phyloP scores from a whole-genome alignment of 2,113 vertebrate genomes.

The Chionis minor region DNA sequence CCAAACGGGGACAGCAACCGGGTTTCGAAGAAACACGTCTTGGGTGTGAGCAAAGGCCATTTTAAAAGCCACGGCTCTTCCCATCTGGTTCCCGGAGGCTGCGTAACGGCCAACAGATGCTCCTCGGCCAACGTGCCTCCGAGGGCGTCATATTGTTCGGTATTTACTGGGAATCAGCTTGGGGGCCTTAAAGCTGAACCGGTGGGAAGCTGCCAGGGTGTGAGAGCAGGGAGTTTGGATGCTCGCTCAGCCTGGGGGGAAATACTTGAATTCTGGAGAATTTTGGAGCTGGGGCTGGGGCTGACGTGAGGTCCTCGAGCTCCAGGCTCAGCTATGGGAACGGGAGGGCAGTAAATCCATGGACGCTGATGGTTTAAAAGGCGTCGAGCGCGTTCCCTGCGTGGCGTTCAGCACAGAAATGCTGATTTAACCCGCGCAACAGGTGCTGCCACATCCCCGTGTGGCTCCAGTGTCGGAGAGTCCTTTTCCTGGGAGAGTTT shows the following conservation, averaged over 20 bases:
- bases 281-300: neutral
- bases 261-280: neutral
- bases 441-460: fast-evolving
- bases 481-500: neutral
- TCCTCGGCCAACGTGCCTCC: neutral
- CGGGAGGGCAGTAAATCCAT: fast-evolving
- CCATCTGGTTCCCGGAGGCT: neutral
- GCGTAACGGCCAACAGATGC: neutral
- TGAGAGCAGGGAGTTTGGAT: neutral
- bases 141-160: fast-evolving
- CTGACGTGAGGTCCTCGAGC: neutral
- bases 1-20: fast-evolving
- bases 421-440: fast-evolving
- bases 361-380: fast-evolving
- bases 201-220: neutral
- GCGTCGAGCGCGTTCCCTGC: fast-evolving
- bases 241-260: neutral
- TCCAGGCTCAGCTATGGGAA: neutral
- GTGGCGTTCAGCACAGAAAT: fast-evolving
- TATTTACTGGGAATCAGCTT: neutral
- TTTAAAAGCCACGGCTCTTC: neutral
- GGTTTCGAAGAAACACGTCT: fast-evolving
- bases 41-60: neutral
- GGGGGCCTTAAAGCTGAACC: neutral
- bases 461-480: neutral